Base-by-base conservation (phyloP, 2,797 vertebrate genomes). In the Phyllotis vaccarum region DNA sequence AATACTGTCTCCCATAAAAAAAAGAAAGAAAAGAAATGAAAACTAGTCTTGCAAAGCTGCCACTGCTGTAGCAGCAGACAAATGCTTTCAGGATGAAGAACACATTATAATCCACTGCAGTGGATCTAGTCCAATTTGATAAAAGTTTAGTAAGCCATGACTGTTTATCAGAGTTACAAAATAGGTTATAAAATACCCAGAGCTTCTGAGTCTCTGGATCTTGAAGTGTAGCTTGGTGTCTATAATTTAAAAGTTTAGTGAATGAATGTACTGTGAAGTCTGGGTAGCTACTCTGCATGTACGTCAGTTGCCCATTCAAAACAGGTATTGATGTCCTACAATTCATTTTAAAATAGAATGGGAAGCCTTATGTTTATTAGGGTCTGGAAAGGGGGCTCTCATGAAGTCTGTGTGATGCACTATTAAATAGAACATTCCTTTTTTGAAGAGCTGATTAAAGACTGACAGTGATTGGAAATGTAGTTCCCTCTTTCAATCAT, bases 361-460 rank as follows among this genome's bases (percentile, higher is more conserved):
- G 12, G 5, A 19, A 90, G 60, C 12, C 10, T 78, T 92, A 70
- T 78, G 54, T 54, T 76, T 72, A 17, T 72, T 90, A n/a, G 22
- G 4, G 9, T 6, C 6, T 75, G 3, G 76, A 16, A 46, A 27
- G 40, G 37, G 3, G 58, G 27, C 37, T 19, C 80, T 22, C 22
- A 49, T 54, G 37, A 88, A 37, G 37, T 89, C 43, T 93, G 81
- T 91, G 60, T 80, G 34, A 34, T 86, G 43, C 3, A 83, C n/a
- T 8, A n/a, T 79, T n/a, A 75, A 87, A 60, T 76, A 91, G 81
- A 85, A 92, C 74, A 66, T 93, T 90, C 70, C n/a, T 19, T 89
- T 94, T 90, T 92, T 43, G 75, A 89, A 96, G 80, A 62, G 19
- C 8, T 68, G n/a, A 74, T 86, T 81, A 94, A 92, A 91, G n/a